Conservation (phyloP, 2,888 invertebrate genomes). For the Cantharis rustica region DNA sequence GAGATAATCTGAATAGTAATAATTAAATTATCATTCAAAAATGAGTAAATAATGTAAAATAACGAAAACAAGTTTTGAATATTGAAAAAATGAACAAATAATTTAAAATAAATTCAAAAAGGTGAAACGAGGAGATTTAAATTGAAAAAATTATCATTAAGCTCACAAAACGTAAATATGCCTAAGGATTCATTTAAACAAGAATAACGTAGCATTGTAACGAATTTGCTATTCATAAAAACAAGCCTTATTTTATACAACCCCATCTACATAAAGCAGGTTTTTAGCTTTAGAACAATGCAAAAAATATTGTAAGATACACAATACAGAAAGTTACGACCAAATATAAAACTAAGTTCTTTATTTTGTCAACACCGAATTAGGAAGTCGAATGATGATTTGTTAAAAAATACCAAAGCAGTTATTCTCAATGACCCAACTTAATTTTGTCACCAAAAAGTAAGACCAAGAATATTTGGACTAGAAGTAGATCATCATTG, state of each 20-base stretch:
- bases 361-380: neutral
- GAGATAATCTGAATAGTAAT: neutral
- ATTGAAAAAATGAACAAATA: neutral
- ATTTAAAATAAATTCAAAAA: neutral
- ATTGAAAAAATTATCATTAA: neutral
- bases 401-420: neutral
- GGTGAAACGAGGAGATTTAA: neutral
- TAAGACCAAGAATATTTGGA: neutral
- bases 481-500: neutral
- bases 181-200: neutral
- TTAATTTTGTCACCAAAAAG: neutral
- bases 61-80: neutral
- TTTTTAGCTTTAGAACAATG: neutral
- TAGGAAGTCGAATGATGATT: neutral
- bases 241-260: neutral
- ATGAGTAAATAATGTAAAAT: neutral
- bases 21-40: neutral
- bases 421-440: neutral
- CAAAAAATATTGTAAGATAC: neutral
- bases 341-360: neutral
- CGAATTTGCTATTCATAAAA: neutral
- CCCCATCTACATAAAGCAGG: neutral
- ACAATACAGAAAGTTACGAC: neutral
- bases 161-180: neutral
- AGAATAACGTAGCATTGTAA: neutral